Evolutionary conservation across 2,888 invertebrate genomes (phyloP).

Genomic region (Melolontha melolontha): DNA sequence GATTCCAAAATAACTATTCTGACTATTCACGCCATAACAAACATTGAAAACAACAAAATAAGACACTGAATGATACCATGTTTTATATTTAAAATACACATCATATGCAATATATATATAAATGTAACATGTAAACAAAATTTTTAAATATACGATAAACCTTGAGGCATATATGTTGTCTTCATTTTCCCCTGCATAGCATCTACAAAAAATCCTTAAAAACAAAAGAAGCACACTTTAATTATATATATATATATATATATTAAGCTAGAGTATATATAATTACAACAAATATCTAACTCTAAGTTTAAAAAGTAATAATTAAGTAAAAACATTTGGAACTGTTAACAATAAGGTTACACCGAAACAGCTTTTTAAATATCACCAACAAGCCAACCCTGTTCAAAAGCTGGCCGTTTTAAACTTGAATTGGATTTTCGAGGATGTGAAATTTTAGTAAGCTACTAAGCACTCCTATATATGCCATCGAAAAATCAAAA

Average conservation of each 20-base stretch:
- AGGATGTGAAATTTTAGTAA: background rate
- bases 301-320: background rate
- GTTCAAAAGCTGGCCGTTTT: constrained; percentile 42
- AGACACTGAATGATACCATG: constrained; percentile 13
- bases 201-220: constrained; percentile 8
- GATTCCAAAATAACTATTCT: background rate
- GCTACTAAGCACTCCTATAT: background rate
- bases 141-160: constrained; percentile 7
- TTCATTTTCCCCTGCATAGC: constrained; percentile 9
- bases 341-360: constrained; percentile 26
- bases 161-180: constrained; percentile 1
- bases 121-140: constrained; percentile 21
- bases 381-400: constrained; percentile 28
- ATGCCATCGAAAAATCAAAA: constrained; percentile 5
- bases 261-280: no score
- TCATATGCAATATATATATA: background rate
- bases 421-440: constrained; percentile 29
- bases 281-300: background rate
- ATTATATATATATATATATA: no score
- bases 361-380: constrained; percentile 16
- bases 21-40: background rate
- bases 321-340: constrained; percentile 24
- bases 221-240: background rate
- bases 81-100: constrained; percentile 25
- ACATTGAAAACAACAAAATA: constrained; percentile 18